phyloP scores from a whole-genome alignment of 2,113 vertebrate genomes.

The Arizona elegans region DNA sequence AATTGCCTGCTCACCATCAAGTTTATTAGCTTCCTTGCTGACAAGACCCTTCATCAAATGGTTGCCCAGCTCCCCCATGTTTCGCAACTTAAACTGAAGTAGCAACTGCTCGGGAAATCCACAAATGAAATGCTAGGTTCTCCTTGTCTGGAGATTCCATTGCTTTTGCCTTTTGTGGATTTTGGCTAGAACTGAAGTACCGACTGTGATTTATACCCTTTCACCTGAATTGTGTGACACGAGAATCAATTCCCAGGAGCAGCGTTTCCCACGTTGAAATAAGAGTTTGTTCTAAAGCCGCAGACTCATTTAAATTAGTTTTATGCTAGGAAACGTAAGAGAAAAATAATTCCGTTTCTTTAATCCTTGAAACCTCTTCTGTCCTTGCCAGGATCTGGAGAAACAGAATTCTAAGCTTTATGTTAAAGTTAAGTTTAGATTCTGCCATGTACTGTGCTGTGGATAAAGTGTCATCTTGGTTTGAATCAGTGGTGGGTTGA shows the following conservation, averaged over 20 bases:
- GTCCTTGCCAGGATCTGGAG: background rate
- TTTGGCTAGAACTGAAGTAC: background rate
- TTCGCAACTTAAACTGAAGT: background rate
- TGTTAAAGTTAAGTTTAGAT: background rate
- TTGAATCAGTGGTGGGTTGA: background rate
- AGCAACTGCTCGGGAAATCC: background rate
- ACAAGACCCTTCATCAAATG: background rate
- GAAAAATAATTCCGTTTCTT: background rate
- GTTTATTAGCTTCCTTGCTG: background rate
- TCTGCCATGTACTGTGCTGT: background rate
- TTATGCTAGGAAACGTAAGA: background rate
- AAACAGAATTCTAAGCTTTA: background rate
- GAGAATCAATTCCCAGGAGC: background rate
- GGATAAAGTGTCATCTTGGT: background rate
- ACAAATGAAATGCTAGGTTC: background rate
- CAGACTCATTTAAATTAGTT: background rate
- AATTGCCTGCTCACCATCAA: background rate
- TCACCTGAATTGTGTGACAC: background rate
- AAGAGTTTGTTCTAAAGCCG: background rate
- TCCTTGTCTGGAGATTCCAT: background rate
- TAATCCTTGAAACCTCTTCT: background rate
- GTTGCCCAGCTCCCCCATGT: slow-evolving; percentile 25
- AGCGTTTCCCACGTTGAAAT: background rate
- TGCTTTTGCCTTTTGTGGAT: background rate
- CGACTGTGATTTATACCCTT: background rate